Evolutionary conservation across 2,888 invertebrate species (phyloP), one percentile per base, ranked within the genome.

Genomic region (Eilema caniola): DNA sequence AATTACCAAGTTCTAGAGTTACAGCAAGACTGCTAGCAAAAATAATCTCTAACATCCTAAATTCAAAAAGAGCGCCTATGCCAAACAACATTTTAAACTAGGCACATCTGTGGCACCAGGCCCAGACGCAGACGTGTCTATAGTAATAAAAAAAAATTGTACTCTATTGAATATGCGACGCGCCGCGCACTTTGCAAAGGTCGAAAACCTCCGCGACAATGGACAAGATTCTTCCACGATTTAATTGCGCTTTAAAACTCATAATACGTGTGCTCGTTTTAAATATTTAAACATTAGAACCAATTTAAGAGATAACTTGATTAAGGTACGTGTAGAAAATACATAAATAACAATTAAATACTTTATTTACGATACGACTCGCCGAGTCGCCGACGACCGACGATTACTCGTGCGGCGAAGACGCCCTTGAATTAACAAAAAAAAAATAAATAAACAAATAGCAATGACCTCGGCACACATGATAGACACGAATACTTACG

Each of bases 391-490:
- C 53, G n/a, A n/a, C 53, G 53, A 53, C n/a, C 41, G 60, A 25
- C 70, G 76, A 78, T 75, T 83, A 72, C 72, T 76, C 76, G 83
- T 74, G 76, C 79, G 77, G 74, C 75, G 77, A 80, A 80, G 77
- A 81, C 85, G 93, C 92, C 95, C 94, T 94, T 95, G 95, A 93
- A 93, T 88, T 90, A 85, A 86, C 87, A 89, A 92, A 93, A 92
- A 33, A n/a, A n/a, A 93, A 88, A 93, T 53, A 53, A 88, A 90
- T 90, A 92, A 93, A 91, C 91, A 93, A 93, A 93, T 92, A 93
- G 87, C 88, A 92, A 90, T 89, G 93, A 93, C 93, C 95, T 93
- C 94, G 93, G 90, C 92, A 92, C 91, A 92, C 86, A 89, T 90
- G 89, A 91, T 89, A 92, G 90, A 89, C 87, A 85, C 87, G 86